Percentiles rank a stretch among this genome's conserved stretches.
Conservation (phyloP, 2,113 vertebrate species). For the Pituophis catenifer region DNA sequence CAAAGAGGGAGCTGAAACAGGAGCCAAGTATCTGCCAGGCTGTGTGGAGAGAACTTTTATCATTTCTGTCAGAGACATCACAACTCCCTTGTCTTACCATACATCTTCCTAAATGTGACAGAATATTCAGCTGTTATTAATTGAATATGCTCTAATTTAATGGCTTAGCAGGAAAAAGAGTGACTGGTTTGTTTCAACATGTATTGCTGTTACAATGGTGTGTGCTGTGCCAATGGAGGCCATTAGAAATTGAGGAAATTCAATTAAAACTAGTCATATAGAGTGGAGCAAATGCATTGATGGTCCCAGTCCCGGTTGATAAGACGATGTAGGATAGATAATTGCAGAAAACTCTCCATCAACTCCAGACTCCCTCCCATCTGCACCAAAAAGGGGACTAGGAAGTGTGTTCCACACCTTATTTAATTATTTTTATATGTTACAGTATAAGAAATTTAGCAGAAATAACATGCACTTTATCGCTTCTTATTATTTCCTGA, state of each 20-base stretch:
- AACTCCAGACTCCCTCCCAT: not conserved
- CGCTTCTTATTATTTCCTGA: not conserved
- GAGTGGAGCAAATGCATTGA: not conserved
- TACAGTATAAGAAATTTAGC: not conserved
- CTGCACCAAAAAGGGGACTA: not conserved
- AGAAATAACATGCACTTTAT: not conserved
- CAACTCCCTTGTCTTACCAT: constrained; percentile 92
- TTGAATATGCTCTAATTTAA: constrained; percentile 90
- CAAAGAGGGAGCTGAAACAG: constrained; percentile 62
- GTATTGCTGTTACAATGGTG: constrained; percentile 46
- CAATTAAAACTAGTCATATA: not conserved
- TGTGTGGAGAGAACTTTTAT: constrained; percentile 87
- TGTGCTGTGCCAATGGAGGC: constrained; percentile 8
- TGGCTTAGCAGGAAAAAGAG: constrained; percentile 72
- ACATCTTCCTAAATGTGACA: constrained; percentile 92
- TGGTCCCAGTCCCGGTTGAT: not conserved
- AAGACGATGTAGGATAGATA: not conserved
- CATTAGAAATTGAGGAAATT: constrained; percentile 11
- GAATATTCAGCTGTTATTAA: constrained; percentile 90
- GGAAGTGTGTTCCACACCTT: not conserved
- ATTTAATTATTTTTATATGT: not conserved
- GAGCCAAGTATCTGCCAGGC: constrained; percentile 86
- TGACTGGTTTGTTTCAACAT: constrained; percentile 72
- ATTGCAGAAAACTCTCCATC: not conserved
- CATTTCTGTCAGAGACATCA: constrained; percentile 95